Conservation (phyloP, 2,113 vertebrate genomes). For the Saccopteryx bilineata region DNA sequence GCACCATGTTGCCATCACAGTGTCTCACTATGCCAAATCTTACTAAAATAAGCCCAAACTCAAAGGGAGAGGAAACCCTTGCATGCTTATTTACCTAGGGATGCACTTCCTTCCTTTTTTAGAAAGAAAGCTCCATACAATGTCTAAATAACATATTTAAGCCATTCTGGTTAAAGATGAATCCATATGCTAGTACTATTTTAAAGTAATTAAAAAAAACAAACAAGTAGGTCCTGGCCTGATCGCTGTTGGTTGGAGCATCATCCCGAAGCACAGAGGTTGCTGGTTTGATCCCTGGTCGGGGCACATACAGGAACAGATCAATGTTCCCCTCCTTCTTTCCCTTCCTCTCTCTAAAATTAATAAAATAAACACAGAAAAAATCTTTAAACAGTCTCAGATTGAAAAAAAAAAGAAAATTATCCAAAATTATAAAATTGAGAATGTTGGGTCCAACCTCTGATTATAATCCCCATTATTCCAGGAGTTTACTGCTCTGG, state of each 20-base stretch:
- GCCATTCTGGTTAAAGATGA: neutral
- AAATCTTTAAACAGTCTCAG: too few species aligned
- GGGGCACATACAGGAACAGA: too few species aligned
- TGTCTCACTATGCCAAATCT: neutral
- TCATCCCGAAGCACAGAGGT: too few species aligned
- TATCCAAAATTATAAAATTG: constrained; percentile 16
- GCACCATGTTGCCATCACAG: neutral
- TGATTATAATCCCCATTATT: neutral
- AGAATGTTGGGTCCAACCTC: neutral
- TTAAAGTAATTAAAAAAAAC: neutral
- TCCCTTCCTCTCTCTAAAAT: too few species aligned
- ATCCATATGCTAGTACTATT: neutral
- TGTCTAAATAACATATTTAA: neutral
- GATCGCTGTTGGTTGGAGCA: too few species aligned
- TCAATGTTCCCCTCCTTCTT: too few species aligned
- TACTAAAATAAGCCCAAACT: neutral
- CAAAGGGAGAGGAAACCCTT: neutral
- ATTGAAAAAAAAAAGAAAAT: neutral
- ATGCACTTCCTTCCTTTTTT: neutral
- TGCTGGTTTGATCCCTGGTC: too few species aligned
- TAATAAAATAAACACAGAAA: too few species aligned
- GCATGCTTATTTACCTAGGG: neutral
- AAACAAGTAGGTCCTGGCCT: too few species aligned
- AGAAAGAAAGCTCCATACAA: neutral
- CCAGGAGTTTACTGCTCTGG: neutral